Evolutionary conservation across 2,797 vertebrate genomes (phyloP), one percentile per base, ranked within the genome.

Genomic region (Psittacula derbiana): DNA sequence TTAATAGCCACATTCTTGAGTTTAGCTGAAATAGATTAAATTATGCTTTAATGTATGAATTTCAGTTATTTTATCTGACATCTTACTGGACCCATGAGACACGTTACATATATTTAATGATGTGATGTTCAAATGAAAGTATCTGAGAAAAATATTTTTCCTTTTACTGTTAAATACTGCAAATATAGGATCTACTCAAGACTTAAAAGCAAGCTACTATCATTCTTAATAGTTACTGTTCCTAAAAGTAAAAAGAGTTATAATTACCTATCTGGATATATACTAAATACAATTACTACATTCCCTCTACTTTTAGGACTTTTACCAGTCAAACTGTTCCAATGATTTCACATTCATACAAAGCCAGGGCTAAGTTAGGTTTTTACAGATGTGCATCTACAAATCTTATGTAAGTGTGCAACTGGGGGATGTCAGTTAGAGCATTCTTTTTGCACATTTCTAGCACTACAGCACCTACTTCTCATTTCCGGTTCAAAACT

Each of bases 401-500:
- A 92, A 36, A 16, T 69, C 43, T 82, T 52, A 60, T 4, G 1
- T 3, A 60, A 30, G 12, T 23, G 53, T 53, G n/a, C 25, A 90
- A 20, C 0, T 30, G n/a, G 11, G 13, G 19, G 21, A 16, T 33
- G 57, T n/a, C 28, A 61, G 25, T 4, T 3, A 25, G 65, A 66
- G 30, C 16, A 66, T 53, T 82, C n/a, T 64, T 49, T 28, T 93
- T 0, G 15, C 16, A 44, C 15, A 50, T 61, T 84, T 84, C 74
- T 72, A 70, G 50, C 27, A 85, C 24, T 65, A 91, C 31, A 91
- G 79, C 62, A 97, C 99, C 98, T 98, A 99, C 99, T 99, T 98
- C 99, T 99, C 98, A 98, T 98, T 93, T 99, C 99, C 1, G 98
- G 98, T 72, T 99, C 99, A 75, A 98, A 99, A 97, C 99, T 99